These are phyloP conservation scores for Lophochroa leadbeateri DNA, from an alignment of 2,113 vertebrate species.

Conservation along the genomic window DNA sequence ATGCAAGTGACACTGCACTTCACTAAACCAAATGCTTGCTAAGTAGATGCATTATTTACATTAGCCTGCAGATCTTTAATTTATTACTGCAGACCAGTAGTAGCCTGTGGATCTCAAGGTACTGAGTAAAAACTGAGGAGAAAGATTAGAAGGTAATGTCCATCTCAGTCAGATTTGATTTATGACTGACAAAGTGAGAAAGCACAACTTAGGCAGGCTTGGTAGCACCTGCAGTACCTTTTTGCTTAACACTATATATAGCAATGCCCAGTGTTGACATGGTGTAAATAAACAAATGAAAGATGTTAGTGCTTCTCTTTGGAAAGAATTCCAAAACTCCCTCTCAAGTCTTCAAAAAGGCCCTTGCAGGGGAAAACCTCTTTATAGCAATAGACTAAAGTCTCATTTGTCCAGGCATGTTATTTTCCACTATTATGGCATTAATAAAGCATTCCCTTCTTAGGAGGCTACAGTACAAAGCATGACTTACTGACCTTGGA, in stretches of 20 bases:
- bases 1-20: background rate
- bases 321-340: background rate
- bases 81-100: background rate
- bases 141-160: background rate
- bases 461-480: background rate
- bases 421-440: background rate
- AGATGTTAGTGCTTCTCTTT: background rate
- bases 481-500: background rate
- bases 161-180: background rate
- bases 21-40: background rate
- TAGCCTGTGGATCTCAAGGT: background rate
- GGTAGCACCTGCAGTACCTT: background rate
- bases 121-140: background rate
- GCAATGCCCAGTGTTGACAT: background rate
- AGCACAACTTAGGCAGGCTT: background rate
- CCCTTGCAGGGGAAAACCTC: background rate
- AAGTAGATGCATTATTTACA: background rate
- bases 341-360: background rate
- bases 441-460: background rate
- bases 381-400: background rate
- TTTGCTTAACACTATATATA: background rate
- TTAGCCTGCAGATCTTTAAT: background rate
- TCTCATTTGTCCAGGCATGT: background rate
- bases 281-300: background rate
- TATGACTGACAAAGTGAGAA: background rate